Percentiles rank a stretch among this genome's conserved stretches.
Evolutionary conservation across 2,113 vertebrate species (phyloP).

Genomic region (Podarcis muralis): DNA sequence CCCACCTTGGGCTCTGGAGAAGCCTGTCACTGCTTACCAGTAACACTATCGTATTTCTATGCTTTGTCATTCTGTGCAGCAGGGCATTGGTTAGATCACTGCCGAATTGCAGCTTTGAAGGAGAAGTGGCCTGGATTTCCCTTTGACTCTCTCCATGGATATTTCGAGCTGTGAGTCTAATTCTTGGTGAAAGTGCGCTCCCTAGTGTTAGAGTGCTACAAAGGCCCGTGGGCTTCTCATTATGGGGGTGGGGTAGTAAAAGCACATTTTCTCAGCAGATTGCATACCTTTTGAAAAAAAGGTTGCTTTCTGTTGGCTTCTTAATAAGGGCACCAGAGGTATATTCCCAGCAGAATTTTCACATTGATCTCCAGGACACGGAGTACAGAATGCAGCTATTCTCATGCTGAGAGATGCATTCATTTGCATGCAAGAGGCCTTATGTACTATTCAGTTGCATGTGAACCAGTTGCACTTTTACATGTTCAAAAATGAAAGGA

Average conservation of each 20-base stretch:
- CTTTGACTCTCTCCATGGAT: conserved; percentile 23
- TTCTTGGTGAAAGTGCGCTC: conserved; percentile 80
- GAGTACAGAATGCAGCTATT: neutral
- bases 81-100: conserved; percentile 47
- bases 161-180: conserved; percentile 49
- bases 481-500: no score
- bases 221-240: conserved; percentile 10
- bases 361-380: neutral
- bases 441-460: no score
- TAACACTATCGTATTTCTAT: conserved; percentile 66
- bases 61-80: conserved; percentile 66
- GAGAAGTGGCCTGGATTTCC: conserved; percentile 20
- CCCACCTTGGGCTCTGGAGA: conserved; percentile 59
- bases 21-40: conserved; percentile 75
- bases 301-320: neutral
- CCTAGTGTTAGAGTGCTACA: conserved; percentile 74
- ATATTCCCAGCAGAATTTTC: accelerated
- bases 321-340: neutral
- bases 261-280: neutral
- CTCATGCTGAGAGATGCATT: neutral
- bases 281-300: neutral
- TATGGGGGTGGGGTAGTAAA: neutral
- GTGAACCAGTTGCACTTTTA: no score
- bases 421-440: neutral
- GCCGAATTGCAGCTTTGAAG: conserved; percentile 54